Evolutionary conservation across 1,140 invertebrate species (phyloP).

Genomic region (Muscidifurax raptorellus): DNA sequence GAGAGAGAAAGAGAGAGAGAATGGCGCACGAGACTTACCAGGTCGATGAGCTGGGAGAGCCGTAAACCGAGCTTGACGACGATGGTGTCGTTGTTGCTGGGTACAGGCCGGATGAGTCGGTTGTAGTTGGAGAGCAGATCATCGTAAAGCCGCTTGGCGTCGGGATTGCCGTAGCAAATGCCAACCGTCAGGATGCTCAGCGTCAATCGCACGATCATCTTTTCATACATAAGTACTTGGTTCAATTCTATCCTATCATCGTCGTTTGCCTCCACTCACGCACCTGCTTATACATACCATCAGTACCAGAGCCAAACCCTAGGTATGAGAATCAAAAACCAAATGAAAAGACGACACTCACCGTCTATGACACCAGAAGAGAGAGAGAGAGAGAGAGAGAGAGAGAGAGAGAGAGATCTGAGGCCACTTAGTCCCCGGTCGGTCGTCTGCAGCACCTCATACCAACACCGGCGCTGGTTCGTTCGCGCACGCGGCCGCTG

Average conservation of each 20-base stretch:
- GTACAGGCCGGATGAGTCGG: conserved; percentile 93
- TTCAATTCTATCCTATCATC: background rate
- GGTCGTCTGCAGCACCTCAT: background rate
- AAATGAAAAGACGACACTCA: background rate
- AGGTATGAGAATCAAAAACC: no score
- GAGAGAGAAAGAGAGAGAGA: background rate
- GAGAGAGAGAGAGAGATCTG: background rate
- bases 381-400: no score
- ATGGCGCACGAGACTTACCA: conserved; percentile 78
- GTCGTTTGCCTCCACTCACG: no score
- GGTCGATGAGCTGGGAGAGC: conserved; percentile 95
- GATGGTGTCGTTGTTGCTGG: conserved; percentile 94
- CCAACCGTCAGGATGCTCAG: conserved; percentile 22
- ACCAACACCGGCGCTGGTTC: conserved; percentile 50
- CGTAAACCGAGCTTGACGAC: conserved; percentile 93
- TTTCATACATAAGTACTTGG: conserved; percentile 37
- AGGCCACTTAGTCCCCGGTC: background rate
- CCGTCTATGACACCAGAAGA: no score
- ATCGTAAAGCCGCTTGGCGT: conserved; percentile 94
- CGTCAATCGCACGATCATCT: conserved; percentile 44
- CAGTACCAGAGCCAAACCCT: no score
- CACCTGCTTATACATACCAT: background rate
- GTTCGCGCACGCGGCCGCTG: conserved; percentile 51
- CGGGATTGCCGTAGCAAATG: conserved; percentile 81
- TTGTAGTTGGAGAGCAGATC: conserved; percentile 98